Base-by-base conservation (phyloP, 2,888 invertebrate species). In the Synergus laeviventris region DNA sequence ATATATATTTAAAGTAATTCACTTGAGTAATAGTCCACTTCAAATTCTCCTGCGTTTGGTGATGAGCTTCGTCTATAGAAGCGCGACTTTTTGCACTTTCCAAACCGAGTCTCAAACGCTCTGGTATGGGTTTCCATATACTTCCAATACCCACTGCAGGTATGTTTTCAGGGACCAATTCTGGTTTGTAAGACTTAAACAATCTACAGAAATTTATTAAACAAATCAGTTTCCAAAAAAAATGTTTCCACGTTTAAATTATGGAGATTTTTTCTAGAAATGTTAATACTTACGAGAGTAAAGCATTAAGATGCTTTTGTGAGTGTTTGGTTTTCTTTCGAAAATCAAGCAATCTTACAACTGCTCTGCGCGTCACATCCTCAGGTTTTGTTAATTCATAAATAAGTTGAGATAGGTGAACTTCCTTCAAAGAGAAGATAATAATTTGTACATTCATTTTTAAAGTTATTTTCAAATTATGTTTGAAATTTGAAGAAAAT, bases 141-240 rank as follows among this genome's bases (percentile, higher is more conserved):
- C 87, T 89, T 83, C 89, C 89, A 75, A 90, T 81, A 73, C 90
- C 90, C 73, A 89, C 83, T 8, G 89, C 82, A 16, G 84, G 81
- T 74, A 90, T 86, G 75, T 85, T 88, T 75, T 91, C 91, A 2
- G 91, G 91, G 0, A 91, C 91, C 56, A 89, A 81, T 79, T 90
- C 90, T 14, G 91, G 91, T 73, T 89, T 91, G 75, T 90, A 91
- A 1, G 90, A 89, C 77, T 91, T 91, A 76, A 89, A 91, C 62
- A 91, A 81, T 61, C 89, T 89, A 66, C 74, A 49, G 70, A n/a
- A 9, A 70, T 60, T 56, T 77, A 66, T 12, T 21, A 73, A 9
- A 9, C 8, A 66, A 54, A 49, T 18, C 7, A 54, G 31, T 38
- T 36, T 64, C 5, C n/a, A 36, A n/a, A 2, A 16, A 24, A n/a